Base-by-base conservation (phyloP, 2,888 invertebrate genomes). In the Tiliacea citrago region DNA sequence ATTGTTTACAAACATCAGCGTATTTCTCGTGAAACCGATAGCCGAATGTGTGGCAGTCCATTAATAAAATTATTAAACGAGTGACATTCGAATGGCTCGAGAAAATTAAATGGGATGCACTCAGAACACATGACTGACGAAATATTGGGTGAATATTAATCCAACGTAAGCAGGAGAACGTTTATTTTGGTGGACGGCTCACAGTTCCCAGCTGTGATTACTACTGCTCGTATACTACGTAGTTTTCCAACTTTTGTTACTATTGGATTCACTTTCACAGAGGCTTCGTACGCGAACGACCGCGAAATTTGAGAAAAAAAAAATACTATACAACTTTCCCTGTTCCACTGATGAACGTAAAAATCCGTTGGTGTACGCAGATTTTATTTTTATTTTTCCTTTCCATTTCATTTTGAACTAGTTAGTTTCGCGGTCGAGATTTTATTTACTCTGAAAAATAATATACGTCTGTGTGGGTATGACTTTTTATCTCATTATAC, bases 1-100 rank as follows among this genome's bases (percentile, higher is more conserved):
- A 55, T 49, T 79, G 83, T 79, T 79, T 79, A 77, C 78, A 77
- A 82, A 79, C 63, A 79, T 55, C 47, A 75, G 9, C 67, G 77
- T 81, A 77, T 81, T 65, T 55, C 49, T 45, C 16, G 51, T 82
- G 58, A 68, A 68, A 53, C 45, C 62, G 63, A 35, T 24, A 77
- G 62, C 13, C n/a, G 51, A n/a, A 82, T 45, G 47, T 76, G 49
- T 35, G 42, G 6, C 35, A 24, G 49, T 35, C 57, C 77, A 68
- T 82, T 82, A 39, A 77, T 63, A 55, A 39, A 82, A 77, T 68
- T 76, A 77, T 58, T 77, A 63, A 42, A 10, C 62, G 18, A 82
- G 58, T 63, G 51, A 49, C 49, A 79, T 42, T 49, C 13, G 16
- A 73, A 35, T 13, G 57, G 53, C 35, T 35, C n/a, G 35, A 45